Evolutionary conservation across 2,113 vertebrate genomes (phyloP).

Genomic region (Aphyosemion australe): DNA sequence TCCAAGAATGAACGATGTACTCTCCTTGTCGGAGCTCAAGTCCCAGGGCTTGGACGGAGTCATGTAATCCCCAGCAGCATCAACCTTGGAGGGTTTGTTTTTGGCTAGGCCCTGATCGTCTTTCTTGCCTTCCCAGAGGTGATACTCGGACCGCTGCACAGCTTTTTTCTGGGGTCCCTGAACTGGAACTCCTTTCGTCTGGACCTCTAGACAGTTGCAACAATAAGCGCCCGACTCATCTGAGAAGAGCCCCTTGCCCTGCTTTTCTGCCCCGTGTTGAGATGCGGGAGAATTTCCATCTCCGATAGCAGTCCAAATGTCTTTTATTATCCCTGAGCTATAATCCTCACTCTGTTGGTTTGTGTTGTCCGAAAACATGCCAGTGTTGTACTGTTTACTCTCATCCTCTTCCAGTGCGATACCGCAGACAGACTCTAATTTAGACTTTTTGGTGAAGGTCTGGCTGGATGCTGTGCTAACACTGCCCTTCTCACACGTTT

Average conservation of each 20-base stretch:
- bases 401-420: slow-evolving; percentile 92
- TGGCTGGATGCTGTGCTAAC: slow-evolving; percentile 84
- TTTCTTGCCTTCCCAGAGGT: slow-evolving; percentile 93
- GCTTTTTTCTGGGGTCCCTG: slow-evolving; percentile 86
- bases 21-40: slow-evolving; percentile 86
- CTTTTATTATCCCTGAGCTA: slow-evolving; percentile 97
- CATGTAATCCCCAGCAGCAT: slow-evolving; percentile 90
- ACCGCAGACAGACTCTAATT: slow-evolving; percentile 97
- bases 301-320: slow-evolving; percentile 94
- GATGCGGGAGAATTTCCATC: slow-evolving; percentile 78
- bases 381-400: slow-evolving; percentile 85
- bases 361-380: slow-evolving; percentile 82
- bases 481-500: slow-evolving; percentile 80
- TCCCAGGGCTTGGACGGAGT: slow-evolving; percentile 96
- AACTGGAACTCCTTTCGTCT: slow-evolving; percentile 79
- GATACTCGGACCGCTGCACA: slow-evolving; percentile 95
- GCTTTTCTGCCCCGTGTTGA: slow-evolving; percentile 79
- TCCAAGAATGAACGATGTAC: slow-evolving; percentile 93
- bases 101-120: slow-evolving; percentile 86
- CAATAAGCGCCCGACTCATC: slow-evolving; percentile 83
- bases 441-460: slow-evolving; percentile 92
- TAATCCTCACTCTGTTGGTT: slow-evolving; percentile 87
- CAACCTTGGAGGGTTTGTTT: slow-evolving; percentile 85
- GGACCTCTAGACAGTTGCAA: slow-evolving; percentile 88
- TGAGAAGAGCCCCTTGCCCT: slow-evolving; percentile 84